Evolutionary conservation across 2,888 invertebrate species (phyloP).

Genomic region (Pristionchus arcanus): DNA sequence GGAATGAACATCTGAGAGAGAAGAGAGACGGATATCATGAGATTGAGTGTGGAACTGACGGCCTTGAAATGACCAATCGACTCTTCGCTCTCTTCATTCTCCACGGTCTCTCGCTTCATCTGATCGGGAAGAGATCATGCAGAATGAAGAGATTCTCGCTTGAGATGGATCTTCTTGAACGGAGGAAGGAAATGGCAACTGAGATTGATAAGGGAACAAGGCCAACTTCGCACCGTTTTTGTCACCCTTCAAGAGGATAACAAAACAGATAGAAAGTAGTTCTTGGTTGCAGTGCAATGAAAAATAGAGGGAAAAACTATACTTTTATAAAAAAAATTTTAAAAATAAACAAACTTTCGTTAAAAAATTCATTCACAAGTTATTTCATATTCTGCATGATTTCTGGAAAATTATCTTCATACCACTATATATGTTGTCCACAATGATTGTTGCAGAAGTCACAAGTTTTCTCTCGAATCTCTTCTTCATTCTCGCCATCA

Average conservation of each 20-base stretch:
- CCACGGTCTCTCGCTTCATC: background rate
- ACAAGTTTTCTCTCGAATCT: background rate
- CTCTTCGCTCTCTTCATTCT: background rate
- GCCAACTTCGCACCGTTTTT: background rate
- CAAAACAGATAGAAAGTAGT: background rate
- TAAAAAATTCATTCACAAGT: too few species aligned
- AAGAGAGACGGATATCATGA: conserved; percentile 6
- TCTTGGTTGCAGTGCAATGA: background rate
- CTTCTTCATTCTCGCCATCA: background rate
- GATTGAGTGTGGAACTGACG: conserved; percentile 10
- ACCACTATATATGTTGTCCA: background rate
- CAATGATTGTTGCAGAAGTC: background rate
- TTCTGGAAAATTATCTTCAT: background rate
- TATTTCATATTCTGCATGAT: background rate
- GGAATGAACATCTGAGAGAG: conserved; percentile 6
- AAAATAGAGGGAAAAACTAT: background rate
- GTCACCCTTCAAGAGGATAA: background rate
- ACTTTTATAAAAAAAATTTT: too few species aligned
- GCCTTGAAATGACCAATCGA: background rate
- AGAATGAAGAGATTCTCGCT: background rate
- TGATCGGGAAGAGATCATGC: background rate
- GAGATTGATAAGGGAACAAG: conserved; percentile 1
- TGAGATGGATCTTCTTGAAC: background rate
- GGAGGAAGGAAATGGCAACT: conserved; percentile 23
- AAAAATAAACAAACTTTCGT: too few species aligned